A percentile compares a stretch with the other conserved stretches of the same genome.
phyloP scores from a whole-genome alignment of 2,797 vertebrate genomes.

The Microtus agrestis region DNA sequence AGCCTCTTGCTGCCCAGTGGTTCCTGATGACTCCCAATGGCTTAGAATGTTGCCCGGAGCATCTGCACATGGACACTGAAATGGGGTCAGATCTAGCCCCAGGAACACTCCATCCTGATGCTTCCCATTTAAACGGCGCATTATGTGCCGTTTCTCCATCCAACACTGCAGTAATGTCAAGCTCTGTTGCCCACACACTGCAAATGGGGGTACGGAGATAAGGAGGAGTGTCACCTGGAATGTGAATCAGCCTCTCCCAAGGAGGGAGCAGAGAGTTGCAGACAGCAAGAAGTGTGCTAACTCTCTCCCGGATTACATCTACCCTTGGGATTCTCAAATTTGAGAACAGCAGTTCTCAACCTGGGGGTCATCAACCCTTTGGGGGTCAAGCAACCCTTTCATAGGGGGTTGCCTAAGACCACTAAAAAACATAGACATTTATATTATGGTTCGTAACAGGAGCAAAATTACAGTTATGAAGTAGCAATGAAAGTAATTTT shows the following conservation, averaged over 20 bases:
- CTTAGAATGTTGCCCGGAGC: background rate
- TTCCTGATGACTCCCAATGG: background rate
- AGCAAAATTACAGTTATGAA: background rate
- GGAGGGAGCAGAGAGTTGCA: background rate
- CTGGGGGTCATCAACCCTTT: background rate
- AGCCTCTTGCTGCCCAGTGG: background rate
- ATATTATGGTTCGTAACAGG: background rate
- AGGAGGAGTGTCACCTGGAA: background rate
- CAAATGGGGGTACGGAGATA: background rate
- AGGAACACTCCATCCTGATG: background rate
- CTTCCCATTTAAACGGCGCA: conserved; percentile 55
- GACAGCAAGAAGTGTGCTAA: background rate
- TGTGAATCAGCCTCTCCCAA: background rate
- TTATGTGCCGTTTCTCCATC: conserved; percentile 41
- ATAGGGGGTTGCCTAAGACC: background rate
- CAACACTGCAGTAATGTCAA: background rate
- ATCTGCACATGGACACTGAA: conserved; percentile 2
- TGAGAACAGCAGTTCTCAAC: background rate
- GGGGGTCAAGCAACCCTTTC: background rate
- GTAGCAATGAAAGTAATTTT: background rate
- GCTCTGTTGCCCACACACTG: conserved; percentile 31
- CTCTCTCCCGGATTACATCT: background rate
- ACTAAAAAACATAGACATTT: background rate
- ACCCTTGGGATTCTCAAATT: background rate
- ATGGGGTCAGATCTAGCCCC: conserved; percentile 48